Percentiles rank a stretch among this genome's conserved stretches.
These are phyloP conservation scores for Zygogramma bicolorata DNA, from an alignment of 2,888 invertebrate species.

Conservation along the genomic window DNA sequence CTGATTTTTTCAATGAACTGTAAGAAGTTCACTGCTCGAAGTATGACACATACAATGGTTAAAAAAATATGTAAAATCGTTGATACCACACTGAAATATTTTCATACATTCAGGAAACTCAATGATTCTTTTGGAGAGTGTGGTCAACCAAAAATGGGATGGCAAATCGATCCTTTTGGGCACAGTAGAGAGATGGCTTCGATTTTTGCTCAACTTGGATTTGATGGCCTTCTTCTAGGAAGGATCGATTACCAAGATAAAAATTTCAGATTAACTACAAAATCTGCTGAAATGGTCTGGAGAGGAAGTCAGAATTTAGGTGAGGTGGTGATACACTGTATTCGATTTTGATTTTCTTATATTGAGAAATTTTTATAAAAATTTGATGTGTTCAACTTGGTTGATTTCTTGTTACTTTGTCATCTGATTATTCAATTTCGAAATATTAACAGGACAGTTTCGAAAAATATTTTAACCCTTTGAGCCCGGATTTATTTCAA, in stretches of 20 bases:
- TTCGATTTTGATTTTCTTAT: too few species aligned
- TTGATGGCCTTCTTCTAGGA: conserved; percentile 88
- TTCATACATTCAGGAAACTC: conserved; percentile 59
- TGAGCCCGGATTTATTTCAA: too few species aligned
- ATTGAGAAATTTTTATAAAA: too few species aligned
- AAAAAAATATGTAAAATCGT: too few species aligned
- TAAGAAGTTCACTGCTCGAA: too few species aligned
- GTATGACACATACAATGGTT: too few species aligned
- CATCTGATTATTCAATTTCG: too few species aligned
- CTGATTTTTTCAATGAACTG: too few species aligned
- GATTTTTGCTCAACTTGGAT: conserved; percentile 85
- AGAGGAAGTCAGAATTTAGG: conserved; percentile 78
- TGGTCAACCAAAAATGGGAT: conserved; percentile 79
- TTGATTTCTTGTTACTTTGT: too few species aligned
- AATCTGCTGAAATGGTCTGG: conserved; percentile 89
- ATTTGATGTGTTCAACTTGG: too few species aligned
- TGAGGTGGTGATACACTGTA: conserved; percentile 56
- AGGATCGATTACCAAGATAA: conserved; percentile 92
- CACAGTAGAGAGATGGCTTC: conserved; percentile 90
- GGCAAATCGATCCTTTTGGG: conserved; percentile 91
- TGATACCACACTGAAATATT: background rate
- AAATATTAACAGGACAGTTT: too few species aligned
- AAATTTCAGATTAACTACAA: conserved; percentile 69
- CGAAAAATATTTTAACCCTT: too few species aligned
- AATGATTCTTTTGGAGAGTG: conserved; percentile 80